phyloP scores from a whole-genome alignment of 2,113 vertebrate species.

The Catagonus wagneri region DNA sequence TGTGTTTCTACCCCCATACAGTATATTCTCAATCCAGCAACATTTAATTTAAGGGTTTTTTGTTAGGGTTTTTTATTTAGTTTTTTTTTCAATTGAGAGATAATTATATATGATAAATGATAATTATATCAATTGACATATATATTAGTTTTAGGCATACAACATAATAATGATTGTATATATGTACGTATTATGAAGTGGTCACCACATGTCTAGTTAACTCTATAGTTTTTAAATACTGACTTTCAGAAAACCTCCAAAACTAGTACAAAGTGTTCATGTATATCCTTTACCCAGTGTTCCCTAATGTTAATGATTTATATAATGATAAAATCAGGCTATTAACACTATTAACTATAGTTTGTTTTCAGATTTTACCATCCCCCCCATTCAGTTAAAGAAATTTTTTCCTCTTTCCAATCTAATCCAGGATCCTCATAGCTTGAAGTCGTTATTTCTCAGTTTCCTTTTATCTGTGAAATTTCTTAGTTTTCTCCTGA shows the following conservation, averaged over 20 bases:
- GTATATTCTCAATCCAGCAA: neutral
- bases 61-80: neutral
- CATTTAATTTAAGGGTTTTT: neutral
- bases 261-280: neutral
- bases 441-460: neutral
- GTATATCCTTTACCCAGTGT: neutral
- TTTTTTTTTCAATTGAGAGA: neutral
- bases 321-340: neutral
- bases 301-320: neutral
- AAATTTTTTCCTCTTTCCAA: neutral
- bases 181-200: neutral
- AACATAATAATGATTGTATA: neutral
- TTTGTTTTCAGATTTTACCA: neutral
- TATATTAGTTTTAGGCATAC: neutral
- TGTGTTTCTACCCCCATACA: neutral
- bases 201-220: neutral
- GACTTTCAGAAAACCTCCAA: constrained; percentile 4
- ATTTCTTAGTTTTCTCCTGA: neutral
- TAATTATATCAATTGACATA: neutral
- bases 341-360: neutral
- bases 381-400: neutral
- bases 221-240: neutral
- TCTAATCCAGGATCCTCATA: neutral
- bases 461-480: neutral
- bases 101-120: neutral